Percentiles rank a stretch among this genome's conserved stretches.
These are phyloP conservation scores for Halictus quadricinctus DNA, from an alignment of 2,888 invertebrate species.

Conservation along the genomic window DNA sequence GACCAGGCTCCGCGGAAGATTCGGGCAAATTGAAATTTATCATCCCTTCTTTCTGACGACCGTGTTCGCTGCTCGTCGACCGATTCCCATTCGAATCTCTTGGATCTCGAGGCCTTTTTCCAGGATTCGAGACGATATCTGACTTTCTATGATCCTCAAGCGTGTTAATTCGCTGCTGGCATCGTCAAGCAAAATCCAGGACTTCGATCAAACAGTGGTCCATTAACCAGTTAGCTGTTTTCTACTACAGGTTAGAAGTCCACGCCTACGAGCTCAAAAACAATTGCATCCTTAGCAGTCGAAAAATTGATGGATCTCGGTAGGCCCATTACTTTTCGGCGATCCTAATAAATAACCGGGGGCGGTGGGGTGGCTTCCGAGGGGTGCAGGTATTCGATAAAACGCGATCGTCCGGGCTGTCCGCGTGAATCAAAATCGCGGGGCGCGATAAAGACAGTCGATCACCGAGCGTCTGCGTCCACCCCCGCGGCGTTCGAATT, in stretches of 20 bases:
- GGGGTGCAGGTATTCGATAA: slow-evolving; percentile 28
- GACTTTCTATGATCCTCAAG: background rate
- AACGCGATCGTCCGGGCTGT: slow-evolving; percentile 43
- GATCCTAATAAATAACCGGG: slow-evolving; percentile 45
- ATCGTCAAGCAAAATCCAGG: background rate
- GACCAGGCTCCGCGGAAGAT: slow-evolving; percentile 14
- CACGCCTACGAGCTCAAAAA: background rate
- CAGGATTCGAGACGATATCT: slow-evolving; percentile 4
- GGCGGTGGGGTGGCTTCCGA: slow-evolving; percentile 15
- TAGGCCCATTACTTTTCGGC: slow-evolving; percentile 24
- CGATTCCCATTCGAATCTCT: background rate
- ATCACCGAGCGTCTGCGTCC: slow-evolving; percentile 39
- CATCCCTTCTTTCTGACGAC: slow-evolving; percentile 18
- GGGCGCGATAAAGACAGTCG: slow-evolving; percentile 57
- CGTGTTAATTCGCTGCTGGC: background rate
- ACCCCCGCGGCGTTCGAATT: slow-evolving; percentile 34
- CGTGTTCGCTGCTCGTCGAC: background rate
- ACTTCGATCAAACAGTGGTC: background rate
- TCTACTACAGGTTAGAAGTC: no score
- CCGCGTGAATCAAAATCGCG: slow-evolving; percentile 57
- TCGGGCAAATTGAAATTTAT: slow-evolving; percentile 67
- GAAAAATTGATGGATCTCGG: slow-evolving; percentile 10
- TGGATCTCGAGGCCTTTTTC: background rate
- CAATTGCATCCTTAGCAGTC: background rate
- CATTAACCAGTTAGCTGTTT: no score